Evolutionary conservation across 2,797 vertebrate genomes (phyloP), one percentile per base, ranked within the genome.

Genomic region (Crocodylus rhombifer): DNA sequence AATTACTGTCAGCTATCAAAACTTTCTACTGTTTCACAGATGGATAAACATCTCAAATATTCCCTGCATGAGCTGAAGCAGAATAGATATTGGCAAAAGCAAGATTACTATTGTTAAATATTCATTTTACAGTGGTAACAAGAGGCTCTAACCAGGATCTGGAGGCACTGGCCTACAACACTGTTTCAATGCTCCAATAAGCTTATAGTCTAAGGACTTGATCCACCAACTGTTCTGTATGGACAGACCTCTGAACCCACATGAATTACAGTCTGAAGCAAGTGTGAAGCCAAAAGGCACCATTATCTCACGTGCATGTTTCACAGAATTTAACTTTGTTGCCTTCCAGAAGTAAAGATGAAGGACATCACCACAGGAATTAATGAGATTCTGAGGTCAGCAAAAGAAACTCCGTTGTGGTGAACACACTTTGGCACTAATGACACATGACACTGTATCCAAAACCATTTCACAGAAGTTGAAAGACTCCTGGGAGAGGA

Each of bases 51-150:
- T 74, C 84, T 94, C 85, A 86, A 7, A 82, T 91, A 75, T 2
- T 69, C 30, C 87, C 79, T 81, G 81, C 85, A 79, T 83, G 26
- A 28, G 69, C 58, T 83, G 93, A 91, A 92, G 92, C 84, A 89
- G 89, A 96, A 85, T 21, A 94, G 77, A 93, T 94, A 89, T 30
- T 80, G 83, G 89, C 81, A 94, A 94, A 91, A 88, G 0, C 65
- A 63, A 51, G 20, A 56, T 90, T 95, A 94, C 93, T 92, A 93
- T 56, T 95, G 86, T 88, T 92, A 95, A 95, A 92, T 94, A 94
- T 91, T 91, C 86, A 88, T 84, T 91, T 82, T 58, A 77, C 2
- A 84, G 2, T 77, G 79, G 84, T 77, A 78, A 6, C 84, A 79
- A 86, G 71, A 84, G 28, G 75, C 51, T 69, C 55, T 81, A 88